These are phyloP conservation scores for Apoderus coryli DNA, from an alignment of 2,888 invertebrate genomes.

Conservation along the genomic window DNA sequence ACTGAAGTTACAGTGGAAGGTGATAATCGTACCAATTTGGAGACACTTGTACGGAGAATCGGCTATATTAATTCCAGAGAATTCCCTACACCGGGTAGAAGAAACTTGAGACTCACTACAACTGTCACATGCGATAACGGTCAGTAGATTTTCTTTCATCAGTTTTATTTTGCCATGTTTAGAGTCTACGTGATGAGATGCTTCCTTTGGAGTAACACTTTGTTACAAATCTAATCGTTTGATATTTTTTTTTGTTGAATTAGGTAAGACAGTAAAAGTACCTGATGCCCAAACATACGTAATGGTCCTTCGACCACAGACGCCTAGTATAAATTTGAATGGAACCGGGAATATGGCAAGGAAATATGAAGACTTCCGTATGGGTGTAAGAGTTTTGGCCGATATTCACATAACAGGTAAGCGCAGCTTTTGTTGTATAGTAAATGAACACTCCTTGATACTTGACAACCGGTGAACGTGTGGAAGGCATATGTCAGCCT, in stretches of 20 bases:
- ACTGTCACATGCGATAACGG: conserved; percentile 64
- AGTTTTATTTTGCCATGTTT: too few relatives aligned
- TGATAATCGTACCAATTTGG: conserved; percentile 79
- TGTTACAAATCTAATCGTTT: too few relatives aligned
- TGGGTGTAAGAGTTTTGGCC: conserved; percentile 79
- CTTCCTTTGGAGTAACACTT: too few relatives aligned
- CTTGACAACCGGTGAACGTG: too few relatives aligned
- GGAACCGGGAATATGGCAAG: conserved; percentile 71
- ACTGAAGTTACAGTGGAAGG: conserved; percentile 87
- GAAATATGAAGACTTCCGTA: conserved; percentile 72
- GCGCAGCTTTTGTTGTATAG: too few relatives aligned
- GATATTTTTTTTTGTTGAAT: too few relatives aligned
- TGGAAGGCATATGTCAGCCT: too few relatives aligned
- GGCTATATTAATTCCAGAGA: conserved; percentile 84
- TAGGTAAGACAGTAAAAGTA: conserved; percentile 50
- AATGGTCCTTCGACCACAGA: conserved; percentile 74
- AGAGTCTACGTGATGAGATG: too few relatives aligned
- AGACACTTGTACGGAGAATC: conserved; percentile 70
- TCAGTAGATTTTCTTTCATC: too few relatives aligned
- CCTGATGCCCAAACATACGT: conserved; percentile 71
- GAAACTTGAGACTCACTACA: conserved; percentile 72
- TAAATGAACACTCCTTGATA: too few relatives aligned
- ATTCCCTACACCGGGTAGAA: conserved; percentile 88
- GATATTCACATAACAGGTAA: conserved; percentile 60
- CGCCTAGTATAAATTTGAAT: conserved; percentile 69